Evolutionary conservation across 2,888 invertebrate genomes (phyloP), one percentile per base, ranked within the genome.

Genomic region (Pseudolycoriella hygida): DNA sequence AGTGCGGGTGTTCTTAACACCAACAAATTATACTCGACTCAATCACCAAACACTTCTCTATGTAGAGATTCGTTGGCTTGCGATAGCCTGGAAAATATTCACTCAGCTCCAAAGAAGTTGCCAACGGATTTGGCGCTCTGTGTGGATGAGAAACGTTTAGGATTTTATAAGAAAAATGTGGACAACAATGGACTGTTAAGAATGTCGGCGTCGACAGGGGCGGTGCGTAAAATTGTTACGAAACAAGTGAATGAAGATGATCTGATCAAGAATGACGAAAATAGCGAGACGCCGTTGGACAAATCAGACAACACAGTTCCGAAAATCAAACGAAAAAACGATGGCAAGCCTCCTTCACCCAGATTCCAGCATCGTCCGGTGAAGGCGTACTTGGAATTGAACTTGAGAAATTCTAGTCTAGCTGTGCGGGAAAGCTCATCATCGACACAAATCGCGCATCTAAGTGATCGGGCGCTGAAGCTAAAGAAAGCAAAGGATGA

Each of bases 401-500:
- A 40, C 18, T 18, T 19, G 2, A 40, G 15, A 10, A 10, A 54
- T 54, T 38, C 51, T 42, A 42, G 47, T 10, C 14, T 47, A 11
- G 12, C 34, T 5, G 34, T 14, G 4, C n/a, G 34, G 12, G 34
- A 12, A 5, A 54, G 53, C 2, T 53, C 54, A 20, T 54, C 57
- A 6, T 53, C 55, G 12, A 56, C 53, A 20, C 56, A 54, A 20
- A 5, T 53, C 52, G 34, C 42, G 3, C 58, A 17, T 48, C 57
- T 58, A 40, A 68, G 57, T 53, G 64, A 62, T 52, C 69, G 67
- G 52, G 75, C 78, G 0, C 67, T 71, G n/a, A 74, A 73, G 50
- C 62, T 83, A 10, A 71, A 74, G 51, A 74, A 71, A 47, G 84
- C 85, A 1, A 78, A 80, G 54, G 81, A 84, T 53, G 76, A 74